Conservation (phyloP, 2,113 vertebrate genomes). For the Dromiciops gliroides region DNA sequence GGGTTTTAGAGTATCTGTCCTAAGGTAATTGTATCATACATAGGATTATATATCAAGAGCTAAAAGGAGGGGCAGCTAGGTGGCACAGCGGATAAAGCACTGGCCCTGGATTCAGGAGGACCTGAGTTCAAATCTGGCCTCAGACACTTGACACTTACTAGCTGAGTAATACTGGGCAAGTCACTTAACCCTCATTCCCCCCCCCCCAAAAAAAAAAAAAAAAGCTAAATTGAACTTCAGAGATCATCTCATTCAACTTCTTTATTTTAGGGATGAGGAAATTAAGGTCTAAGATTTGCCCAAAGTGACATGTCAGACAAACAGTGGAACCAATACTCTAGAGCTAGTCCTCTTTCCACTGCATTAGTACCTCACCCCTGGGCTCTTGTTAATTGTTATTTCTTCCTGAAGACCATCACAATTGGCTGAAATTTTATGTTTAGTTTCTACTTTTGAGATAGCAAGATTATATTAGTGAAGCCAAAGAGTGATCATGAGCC, state of each 20-base stretch:
- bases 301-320: not conserved
- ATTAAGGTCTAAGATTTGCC: not conserved
- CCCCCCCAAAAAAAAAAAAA: no score
- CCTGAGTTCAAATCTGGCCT: no score
- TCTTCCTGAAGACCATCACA: not conserved
- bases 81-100: no score
- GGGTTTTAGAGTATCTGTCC: not conserved
- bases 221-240: no score
- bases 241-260: not conserved
- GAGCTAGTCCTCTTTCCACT: not conserved
- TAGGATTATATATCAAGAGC: not conserved
- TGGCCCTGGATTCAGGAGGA: no score
- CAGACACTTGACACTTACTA: no score
- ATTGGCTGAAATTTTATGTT: not conserved
- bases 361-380: not conserved
- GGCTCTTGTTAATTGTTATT: no score
- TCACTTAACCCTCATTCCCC: no score
- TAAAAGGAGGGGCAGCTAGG: no score
- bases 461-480: not conserved
- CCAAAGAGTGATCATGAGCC: not conserved
- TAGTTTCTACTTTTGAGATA: not conserved
- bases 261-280: not conserved
- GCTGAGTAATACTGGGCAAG: no score
- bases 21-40: not conserved
- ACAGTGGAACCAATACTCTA: not conserved